These are phyloP conservation scores for Caenorhabditis panamensis DNA, from an alignment of 2,888 invertebrate species.

Conservation along the genomic window DNA sequence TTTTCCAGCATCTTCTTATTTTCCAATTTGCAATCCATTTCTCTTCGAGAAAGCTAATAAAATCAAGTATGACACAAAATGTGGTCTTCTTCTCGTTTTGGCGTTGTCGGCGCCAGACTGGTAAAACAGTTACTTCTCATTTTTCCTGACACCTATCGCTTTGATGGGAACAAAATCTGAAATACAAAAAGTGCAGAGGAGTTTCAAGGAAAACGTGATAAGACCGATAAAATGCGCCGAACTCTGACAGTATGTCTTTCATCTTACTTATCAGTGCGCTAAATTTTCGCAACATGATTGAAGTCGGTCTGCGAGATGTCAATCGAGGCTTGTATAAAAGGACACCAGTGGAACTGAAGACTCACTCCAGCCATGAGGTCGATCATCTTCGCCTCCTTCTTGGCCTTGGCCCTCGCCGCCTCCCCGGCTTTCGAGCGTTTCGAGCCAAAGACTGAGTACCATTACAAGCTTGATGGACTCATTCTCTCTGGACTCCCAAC, in stretches of 20 bases:
- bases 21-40: no score
- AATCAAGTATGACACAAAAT: no score
- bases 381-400: conserved; percentile 59
- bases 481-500: conserved; percentile 65
- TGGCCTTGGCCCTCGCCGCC: conserved; percentile 67
- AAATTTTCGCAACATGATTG: conserved; percentile 20
- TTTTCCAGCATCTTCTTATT: no score
- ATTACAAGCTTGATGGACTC: conserved; percentile 61
- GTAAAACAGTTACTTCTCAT: no score
- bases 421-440: conserved; percentile 52
- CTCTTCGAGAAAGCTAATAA: no score
- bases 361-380: conserved; percentile 56
- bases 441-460: conserved; percentile 59
- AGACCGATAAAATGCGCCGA: conserved; percentile 2
- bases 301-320: conserved; percentile 48
- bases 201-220: conserved; percentile 15
- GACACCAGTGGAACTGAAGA: neutral
- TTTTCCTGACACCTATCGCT: neutral
- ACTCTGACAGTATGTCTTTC: conserved; percentile 39
- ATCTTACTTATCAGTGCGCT: conserved; percentile 48
- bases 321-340: conserved; percentile 44
- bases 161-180: neutral
- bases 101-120: no score
- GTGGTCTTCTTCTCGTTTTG: no score
- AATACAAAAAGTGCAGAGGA: conserved; percentile 6